Evolutionary conservation across 2,888 invertebrate genomes (phyloP), one percentile per base, ranked within the genome.

Genomic region (Ernsta delagoae): DNA sequence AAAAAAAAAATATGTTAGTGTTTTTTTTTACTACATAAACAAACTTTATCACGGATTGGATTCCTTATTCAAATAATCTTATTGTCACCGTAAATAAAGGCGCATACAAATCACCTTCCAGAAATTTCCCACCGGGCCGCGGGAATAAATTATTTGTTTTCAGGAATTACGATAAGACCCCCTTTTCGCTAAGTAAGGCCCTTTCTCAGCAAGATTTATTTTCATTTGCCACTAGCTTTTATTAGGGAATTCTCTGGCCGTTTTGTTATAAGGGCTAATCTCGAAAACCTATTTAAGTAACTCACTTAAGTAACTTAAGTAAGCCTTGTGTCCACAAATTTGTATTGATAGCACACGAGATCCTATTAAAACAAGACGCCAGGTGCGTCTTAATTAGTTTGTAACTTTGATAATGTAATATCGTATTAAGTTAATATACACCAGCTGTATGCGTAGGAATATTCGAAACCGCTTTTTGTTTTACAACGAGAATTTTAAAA

Each of bases 81-180:
- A 43, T 45, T 60, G 60, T 60, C 59, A n/a, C 60, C 60, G 16
- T 59, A 59, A 59, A 59, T 59, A 43, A 59, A 59, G 41, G 59
- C 41, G 59, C 59, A 39, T 48, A 59, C 45, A 48, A 57, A 45
- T 65, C 57, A 48, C 56, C 65, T 59, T 57, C 65, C 45, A 59
- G 43, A 65, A 57, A 65, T 65, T 65, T 65, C 64, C 64, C 64
- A 34, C 45, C 43, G 34, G 64, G 54, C 56, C 31, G 8, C 8
- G 45, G 12, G 45, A 56, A 65, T 16, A 41, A 12, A 57, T 41
- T 43, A 57, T 65, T 31, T 65, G 64, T 45, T 59, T 31, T 65
- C 48, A 65, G 57, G 36, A 65, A 57, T 65, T 59, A 59, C 59
- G 59, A 59, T 59, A 59, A 59, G 59, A 11, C 59, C 41, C 59